Base-by-base conservation (phyloP, 2,113 vertebrate genomes). In the Rhodinocichla rosea region DNA sequence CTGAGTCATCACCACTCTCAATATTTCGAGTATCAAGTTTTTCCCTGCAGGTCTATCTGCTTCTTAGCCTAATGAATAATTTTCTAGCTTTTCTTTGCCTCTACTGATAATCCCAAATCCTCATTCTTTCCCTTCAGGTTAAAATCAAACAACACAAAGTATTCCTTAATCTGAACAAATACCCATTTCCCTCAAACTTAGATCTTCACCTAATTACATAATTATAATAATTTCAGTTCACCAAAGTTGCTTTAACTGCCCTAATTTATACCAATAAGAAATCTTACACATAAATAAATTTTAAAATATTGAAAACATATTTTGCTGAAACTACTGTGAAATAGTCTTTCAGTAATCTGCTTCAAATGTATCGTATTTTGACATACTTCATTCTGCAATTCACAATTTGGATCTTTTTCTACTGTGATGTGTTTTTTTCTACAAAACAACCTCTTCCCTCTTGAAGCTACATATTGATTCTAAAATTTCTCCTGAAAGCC, bases 1-100 rank as follows among this genome's bases (percentile, higher is more conserved):
- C 57, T 87, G 91, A 87, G 70, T 87, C 63, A 92, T 80, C 81
- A 76, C 16, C 70, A 69, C 17, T 84, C 52, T 73, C 65, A 79
- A 0, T 33, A 53, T 78, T 95, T 86, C 1, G 0, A 83, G 42
- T 60, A 44, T 49, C 35, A 56, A 42, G 28, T 47, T 82, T 81
- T 89, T 73, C 37, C 55, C 33, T 75, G 21, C 4, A 57, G 49
- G 39, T 83, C 42, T 92, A 45, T 74, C 62, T 92, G 26, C 33
- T 86, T 30, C 27, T 89, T 82, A 86, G 59, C 11, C 5, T 69
- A 83, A 86, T 85, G n/a, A 89, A 86, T 77, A 4, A 5, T 81
- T 67, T 90, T 37, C 37, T 67, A 64, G 7, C 3, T 90, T 83
- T 82, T 35, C 2, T 81, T 89, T 77, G 6, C 32, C 18, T 59